These are phyloP conservation scores for Adelges cooleyi DNA, from an alignment of 1,140 invertebrate genomes.

Conservation along the genomic window DNA sequence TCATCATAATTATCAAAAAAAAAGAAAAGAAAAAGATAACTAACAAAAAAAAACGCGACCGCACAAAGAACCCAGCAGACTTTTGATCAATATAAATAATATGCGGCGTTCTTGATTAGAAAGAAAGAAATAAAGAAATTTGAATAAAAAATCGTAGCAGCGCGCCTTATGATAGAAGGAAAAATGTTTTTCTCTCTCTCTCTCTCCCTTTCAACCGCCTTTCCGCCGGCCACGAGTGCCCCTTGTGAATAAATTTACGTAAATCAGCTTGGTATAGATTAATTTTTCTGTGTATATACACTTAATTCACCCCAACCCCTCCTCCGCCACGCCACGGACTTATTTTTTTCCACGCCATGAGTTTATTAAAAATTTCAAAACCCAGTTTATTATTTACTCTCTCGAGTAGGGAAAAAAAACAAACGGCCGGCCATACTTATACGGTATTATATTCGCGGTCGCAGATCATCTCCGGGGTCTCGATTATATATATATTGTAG, in stretches of 20 bases:
- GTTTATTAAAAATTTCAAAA: conserved; percentile 23
- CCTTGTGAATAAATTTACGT: conserved; percentile 28
- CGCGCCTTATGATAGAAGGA: conserved; percentile 1
- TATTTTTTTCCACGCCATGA: conserved; percentile 1
- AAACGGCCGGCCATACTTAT: neutral
- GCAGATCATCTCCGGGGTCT: neutral
- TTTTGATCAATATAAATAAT: conserved; percentile 24
- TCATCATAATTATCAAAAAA: conserved; percentile 25
- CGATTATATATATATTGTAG: too few relatives aligned
- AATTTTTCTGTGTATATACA: conserved; percentile 27
- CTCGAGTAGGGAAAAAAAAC: neutral
- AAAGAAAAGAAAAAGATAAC: conserved; percentile 1
- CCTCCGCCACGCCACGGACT: too few relatives aligned
- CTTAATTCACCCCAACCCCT: too few relatives aligned
- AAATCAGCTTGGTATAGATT: conserved; percentile 28
- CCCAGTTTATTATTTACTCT: conserved; percentile 24
- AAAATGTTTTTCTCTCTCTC: conserved; percentile 11
- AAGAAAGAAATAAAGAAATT: conserved; percentile 24
- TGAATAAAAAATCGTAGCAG: conserved; percentile 27
- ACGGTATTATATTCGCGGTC: neutral
- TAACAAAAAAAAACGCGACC: neutral
- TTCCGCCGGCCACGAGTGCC: conserved; percentile 11
- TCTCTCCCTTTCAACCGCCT: neutral
- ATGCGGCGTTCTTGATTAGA: conserved; percentile 28
- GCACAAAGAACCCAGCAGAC: conserved; percentile 16